Evolutionary conservation across 2,888 invertebrate genomes (phyloP).

Genomic region (Galeopsomyia nigrocyanea): DNA sequence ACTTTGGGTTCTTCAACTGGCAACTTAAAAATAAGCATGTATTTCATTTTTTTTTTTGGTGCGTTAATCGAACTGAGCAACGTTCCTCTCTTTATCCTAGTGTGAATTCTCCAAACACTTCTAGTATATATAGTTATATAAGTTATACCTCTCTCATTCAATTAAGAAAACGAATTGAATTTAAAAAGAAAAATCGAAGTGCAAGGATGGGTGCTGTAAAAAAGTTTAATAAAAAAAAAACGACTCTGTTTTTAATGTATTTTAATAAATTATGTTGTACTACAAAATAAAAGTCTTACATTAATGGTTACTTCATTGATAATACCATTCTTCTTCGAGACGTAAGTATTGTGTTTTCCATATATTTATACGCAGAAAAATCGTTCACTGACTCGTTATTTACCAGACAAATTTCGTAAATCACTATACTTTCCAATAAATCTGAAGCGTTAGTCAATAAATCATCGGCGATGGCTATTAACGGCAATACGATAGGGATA

Average conservation of each 20-base stretch:
- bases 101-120: conserved; percentile 19
- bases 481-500: too few species aligned
- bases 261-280: conserved; percentile 41
- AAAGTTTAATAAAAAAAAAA: conserved; percentile 28
- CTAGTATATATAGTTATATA: conserved; percentile 1
- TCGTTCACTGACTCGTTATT: too few species aligned
- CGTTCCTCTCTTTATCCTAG: conserved; percentile 16
- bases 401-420: too few species aligned
- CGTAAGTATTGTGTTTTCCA: too few species aligned
- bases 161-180: conserved; percentile 3
- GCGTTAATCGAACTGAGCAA: conserved; percentile 3
- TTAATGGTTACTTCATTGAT: too few species aligned
- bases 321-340: too few species aligned
- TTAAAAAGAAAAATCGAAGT: conserved; percentile 27
- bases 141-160: conserved; percentile 12
- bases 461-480: too few species aligned
- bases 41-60: conserved; percentile 9
- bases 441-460: too few species aligned
- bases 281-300: background rate
- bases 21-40: conserved; percentile 12
- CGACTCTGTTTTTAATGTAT: conserved; percentile 36
- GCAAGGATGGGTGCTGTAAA: conserved; percentile 44
- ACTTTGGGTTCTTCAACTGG: conserved; percentile 28
- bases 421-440: too few species aligned
- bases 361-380: too few species aligned